Conservation (phyloP, 2,113 vertebrate species). For the Chinchilla lanigera region DNA sequence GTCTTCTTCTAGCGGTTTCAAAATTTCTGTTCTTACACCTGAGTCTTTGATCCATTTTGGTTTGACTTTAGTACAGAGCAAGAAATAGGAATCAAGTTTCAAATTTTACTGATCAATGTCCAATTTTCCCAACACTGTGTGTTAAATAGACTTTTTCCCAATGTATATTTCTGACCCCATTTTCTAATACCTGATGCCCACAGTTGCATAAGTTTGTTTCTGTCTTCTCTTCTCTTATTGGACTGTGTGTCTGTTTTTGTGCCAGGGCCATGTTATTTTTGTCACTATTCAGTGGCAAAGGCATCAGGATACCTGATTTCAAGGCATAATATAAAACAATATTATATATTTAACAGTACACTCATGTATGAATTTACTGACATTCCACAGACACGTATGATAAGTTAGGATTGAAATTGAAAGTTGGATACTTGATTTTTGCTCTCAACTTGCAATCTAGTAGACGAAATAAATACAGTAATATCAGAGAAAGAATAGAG, state of each 20-base stretch:
- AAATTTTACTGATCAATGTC: not conserved
- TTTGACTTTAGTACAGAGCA: not conserved
- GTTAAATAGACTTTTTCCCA: not conserved
- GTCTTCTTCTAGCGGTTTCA: not conserved
- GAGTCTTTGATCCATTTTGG: not conserved
- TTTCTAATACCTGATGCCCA: not conserved
- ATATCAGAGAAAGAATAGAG: not conserved
- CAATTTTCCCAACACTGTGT: not conserved
- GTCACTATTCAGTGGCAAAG: not conserved
- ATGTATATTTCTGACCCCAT: not conserved
- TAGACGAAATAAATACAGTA: not conserved
- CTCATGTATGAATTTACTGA: not conserved
- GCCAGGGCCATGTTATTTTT: not conserved
- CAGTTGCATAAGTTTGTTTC: not conserved
- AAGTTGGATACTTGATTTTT: slow-evolving; percentile 7
- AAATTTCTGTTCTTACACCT: not conserved
- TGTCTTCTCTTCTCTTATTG: not conserved
- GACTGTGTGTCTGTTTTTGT: not conserved
- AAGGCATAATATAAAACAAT: not conserved
- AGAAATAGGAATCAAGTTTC: not conserved
- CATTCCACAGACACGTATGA: not conserved
- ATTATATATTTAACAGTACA: not conserved
- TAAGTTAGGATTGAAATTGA: not conserved
- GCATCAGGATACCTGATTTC: not conserved
- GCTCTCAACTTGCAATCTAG: not conserved